A percentile compares a stretch with the other conserved stretches of the same genome.
These are phyloP conservation scores for Calliopsis andreniformis DNA, from an alignment of 1,140 invertebrate genomes.

Conservation along the genomic window DNA sequence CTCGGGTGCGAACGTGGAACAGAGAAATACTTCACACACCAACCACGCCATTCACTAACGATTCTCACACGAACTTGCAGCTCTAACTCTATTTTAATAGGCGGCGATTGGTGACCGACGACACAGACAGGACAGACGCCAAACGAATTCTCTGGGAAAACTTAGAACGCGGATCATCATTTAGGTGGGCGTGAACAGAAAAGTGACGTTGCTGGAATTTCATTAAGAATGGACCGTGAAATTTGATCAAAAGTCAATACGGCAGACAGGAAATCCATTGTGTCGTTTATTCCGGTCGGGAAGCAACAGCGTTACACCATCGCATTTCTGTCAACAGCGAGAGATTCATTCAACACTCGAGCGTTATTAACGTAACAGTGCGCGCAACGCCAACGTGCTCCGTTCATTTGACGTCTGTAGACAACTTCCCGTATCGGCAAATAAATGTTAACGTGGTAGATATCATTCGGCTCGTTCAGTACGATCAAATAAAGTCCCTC, in stretches of 20 bases:
- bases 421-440: not conserved
- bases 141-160: not conserved
- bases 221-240: not conserved
- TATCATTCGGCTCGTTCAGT: not conserved
- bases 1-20: not conserved
- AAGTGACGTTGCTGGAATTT: not conserved
- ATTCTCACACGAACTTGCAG: slow-evolving; percentile 27
- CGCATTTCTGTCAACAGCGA: not conserved
- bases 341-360: not conserved
- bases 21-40: slow-evolving; percentile 16
- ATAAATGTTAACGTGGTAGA: not conserved
- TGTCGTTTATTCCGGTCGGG: not conserved
- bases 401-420: slow-evolving; percentile 3
- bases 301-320: not conserved
- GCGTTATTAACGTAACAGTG: not conserved
- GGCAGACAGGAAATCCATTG: not conserved
- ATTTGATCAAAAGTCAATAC: not conserved
- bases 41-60: slow-evolving; percentile 38
- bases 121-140: slow-evolving; percentile 4
- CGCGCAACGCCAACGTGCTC: not conserved
- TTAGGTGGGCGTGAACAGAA: not conserved
- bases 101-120: no score
- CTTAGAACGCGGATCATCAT: not conserved
- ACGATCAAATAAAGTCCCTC: no score
- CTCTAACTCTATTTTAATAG: not conserved